Evolutionary conservation across 2,113 vertebrate genomes (phyloP), one percentile per base, ranked within the genome.

Genomic region (Takifugu bimaculatus): DNA sequence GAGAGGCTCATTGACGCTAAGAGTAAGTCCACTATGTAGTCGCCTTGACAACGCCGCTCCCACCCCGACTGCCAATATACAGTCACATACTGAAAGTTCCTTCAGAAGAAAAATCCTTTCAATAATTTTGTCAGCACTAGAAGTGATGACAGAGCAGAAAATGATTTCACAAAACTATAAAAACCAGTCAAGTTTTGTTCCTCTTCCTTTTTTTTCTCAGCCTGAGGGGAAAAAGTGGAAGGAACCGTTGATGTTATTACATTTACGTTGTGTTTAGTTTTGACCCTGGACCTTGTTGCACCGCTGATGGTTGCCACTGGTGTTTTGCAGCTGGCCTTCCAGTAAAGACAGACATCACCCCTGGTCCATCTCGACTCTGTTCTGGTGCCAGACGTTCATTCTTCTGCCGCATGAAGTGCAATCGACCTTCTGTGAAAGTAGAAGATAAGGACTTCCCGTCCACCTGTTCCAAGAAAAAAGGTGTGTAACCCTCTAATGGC

Each of bases 331-430:
- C 97, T 74, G 97, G 97, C 65, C 93, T 99, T 65, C 96, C 96
- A 7, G 97, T 99, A 71, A 98, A 98, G 89, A 98, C 96, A 0
- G 97, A 99, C 88, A 95, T 98, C 86, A 91, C 94, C 13, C 96
- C 95, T 0, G 94, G 96, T 54, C 96, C 97, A 1, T 97, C 96
- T 26, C 80, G 96, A 42, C 91, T 99, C 11, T 99, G 96, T 68
- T 98, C 97, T 2, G 97, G 97, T 63, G 96, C 97, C 26, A 87
- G 97, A 0, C 93, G 97, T 47, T 98, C 97, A 26, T 99, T 99
- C 84, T 99, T 99, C 92, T 99, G 96, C 91, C 91, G 96, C 81
- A 99, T 99, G 96, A 99, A 99, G 85, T 98, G 96, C 83, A 98
- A 98, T 83, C 92, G 94, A 49, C 94, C 95, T n/a, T 95, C 94